Conservation (phyloP, 2,888 invertebrate species). For the Charanyca ferruginea region DNA sequence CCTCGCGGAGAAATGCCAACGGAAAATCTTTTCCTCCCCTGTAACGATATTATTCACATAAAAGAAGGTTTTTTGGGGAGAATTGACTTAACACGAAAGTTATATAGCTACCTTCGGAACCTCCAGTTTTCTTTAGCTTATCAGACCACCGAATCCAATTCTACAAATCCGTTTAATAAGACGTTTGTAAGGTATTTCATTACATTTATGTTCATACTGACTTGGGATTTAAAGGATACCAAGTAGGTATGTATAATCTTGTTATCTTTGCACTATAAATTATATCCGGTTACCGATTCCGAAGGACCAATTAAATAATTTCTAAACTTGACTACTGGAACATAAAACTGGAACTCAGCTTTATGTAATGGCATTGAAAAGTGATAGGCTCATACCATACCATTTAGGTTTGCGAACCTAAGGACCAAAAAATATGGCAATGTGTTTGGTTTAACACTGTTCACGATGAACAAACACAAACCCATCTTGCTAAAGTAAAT, state of each 20-base stretch:
- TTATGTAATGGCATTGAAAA: no score
- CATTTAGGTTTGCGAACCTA: no score
- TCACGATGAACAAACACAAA: constrained; percentile 14
- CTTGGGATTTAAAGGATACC: neutral
- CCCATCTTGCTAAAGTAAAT: neutral
- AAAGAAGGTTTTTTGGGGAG: constrained; percentile 66
- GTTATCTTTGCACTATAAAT: no score
- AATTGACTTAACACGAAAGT: constrained; percentile 64
- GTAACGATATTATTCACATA: constrained; percentile 73
- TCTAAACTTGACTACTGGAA: no score
- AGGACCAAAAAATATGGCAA: constrained; percentile 1
- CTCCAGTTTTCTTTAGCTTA: constrained; percentile 14
- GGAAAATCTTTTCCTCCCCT: constrained; percentile 74
- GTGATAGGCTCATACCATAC: neutral
- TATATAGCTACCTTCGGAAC: constrained; percentile 42
- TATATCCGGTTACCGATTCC: no score
- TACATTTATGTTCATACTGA: constrained; percentile 18
- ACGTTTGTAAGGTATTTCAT: constrained; percentile 16
- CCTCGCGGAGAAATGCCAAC: constrained; percentile 71
- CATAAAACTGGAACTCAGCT: no score
- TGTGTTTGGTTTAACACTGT: constrained; percentile 8
- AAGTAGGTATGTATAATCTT: no score
- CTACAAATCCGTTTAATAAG: constrained; percentile 26
- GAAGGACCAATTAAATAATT: no score
- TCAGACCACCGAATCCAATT: constrained; percentile 30